Conservation (phyloP, 2,113 vertebrate species). For the Trachemys scripta region DNA sequence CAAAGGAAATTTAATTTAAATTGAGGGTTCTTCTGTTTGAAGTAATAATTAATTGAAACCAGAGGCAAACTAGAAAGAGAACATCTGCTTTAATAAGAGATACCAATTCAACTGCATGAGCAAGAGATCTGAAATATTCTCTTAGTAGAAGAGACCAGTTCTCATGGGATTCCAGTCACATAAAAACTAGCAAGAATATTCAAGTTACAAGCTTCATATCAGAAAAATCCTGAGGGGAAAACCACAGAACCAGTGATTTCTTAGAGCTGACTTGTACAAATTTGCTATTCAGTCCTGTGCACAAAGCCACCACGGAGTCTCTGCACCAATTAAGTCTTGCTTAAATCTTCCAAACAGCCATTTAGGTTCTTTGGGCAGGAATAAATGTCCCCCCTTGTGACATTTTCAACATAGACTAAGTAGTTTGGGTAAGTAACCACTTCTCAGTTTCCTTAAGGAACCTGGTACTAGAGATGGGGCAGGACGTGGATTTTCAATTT, state of each 20-base stretch:
- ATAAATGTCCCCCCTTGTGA: background rate
- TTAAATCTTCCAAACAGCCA: background rate
- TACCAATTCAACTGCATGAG: conserved; percentile 12
- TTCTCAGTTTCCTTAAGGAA: fast-evolving
- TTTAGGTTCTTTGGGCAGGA: background rate
- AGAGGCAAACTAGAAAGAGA: conserved; percentile 29
- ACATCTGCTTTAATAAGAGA: conserved; percentile 28
- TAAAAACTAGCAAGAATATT: background rate
- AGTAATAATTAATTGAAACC: conserved; percentile 15
- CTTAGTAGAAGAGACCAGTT: background rate
- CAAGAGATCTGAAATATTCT: background rate
- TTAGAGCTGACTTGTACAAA: background rate
- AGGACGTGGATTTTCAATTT: background rate
- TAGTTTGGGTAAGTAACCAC: background rate
- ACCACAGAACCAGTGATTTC: background rate
- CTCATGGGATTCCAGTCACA: background rate
- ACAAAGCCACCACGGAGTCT: fast-evolving
- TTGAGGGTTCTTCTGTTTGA: conserved; percentile 7
- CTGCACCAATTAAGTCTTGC: background rate
- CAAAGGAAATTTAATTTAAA: background rate
- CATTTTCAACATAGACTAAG: background rate
- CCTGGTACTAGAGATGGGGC: background rate
- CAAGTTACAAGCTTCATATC: background rate
- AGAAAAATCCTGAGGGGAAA: background rate
- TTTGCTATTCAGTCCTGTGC: background rate